Evolutionary conservation across 1,140 invertebrate genomes (phyloP).

Genomic region (Argopecten irradians): DNA sequence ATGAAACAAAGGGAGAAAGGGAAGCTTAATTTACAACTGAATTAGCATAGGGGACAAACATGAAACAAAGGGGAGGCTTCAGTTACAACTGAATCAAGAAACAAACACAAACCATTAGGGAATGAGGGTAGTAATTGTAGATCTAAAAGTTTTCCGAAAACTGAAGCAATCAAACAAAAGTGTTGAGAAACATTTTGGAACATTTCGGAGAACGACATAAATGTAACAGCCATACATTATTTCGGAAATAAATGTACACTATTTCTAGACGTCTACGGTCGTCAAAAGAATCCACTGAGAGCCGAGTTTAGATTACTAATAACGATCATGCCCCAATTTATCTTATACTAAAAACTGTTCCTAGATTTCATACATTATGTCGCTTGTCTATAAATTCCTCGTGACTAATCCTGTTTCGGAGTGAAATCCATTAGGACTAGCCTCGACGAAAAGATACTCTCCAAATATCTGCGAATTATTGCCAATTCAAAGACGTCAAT

Average conservation of each 20-base stretch:
- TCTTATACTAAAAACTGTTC: background rate
- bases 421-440: background rate
- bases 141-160: no score
- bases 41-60: no score
- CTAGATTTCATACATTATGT: background rate
- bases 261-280: background rate
- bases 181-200: no score
- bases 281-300: background rate
- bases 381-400: background rate
- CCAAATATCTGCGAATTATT: background rate
- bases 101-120: no score
- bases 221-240: background rate
- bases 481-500: background rate
- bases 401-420: background rate
- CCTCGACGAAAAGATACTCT: background rate
- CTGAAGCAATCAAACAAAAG: no score
- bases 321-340: background rate
- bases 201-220: background rate
- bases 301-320: background rate
- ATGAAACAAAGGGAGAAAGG: no score
- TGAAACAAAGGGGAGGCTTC: no score
- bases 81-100: slow-evolving; percentile 1
- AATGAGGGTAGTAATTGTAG: no score
- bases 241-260: background rate
- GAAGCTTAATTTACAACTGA: no score